A percentile compares a stretch with the other conserved stretches of the same genome.
Conservation (phyloP, 2,797 vertebrate genomes). For the Pelobates cultripes region DNA sequence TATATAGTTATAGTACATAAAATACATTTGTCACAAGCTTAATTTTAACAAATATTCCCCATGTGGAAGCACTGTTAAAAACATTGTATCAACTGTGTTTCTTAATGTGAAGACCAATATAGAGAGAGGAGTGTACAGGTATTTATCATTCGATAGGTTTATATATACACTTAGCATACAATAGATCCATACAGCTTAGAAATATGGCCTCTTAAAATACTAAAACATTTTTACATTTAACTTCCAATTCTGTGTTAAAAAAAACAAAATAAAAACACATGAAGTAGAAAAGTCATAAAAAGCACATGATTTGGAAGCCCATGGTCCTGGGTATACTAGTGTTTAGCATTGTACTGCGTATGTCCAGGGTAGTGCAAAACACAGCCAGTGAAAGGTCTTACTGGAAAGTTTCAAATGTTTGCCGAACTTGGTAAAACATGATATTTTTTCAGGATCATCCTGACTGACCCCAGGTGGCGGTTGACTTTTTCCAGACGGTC, state of each 20-base stretch:
- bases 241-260: conserved; percentile 70
- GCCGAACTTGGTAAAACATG: conserved; percentile 89
- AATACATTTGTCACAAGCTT: conserved; percentile 19
- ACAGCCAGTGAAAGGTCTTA: conserved; percentile 60
- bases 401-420: conserved; percentile 76
- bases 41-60: conserved; percentile 4
- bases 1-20: conserved; percentile 9
- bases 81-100: not conserved
- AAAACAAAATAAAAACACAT: conserved; percentile 71
- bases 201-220: conserved; percentile 66
- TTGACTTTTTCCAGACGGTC: conserved; percentile 90
- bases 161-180: conserved; percentile 24
- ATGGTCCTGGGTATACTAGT: not conserved
- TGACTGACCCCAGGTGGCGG: conserved; percentile 88
- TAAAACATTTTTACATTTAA: conserved; percentile 72
- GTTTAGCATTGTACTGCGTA: conserved; percentile 64
- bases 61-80: conserved; percentile 29
- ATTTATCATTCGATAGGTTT: conserved; percentile 22
- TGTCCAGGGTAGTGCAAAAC: conserved; percentile 70
- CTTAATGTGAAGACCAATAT: conserved; percentile 3
- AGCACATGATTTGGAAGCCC: conserved; percentile 68
- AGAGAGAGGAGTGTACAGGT: not conserved
- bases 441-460: conserved; percentile 94
- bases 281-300: conserved; percentile 75
- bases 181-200: not conserved